phyloP scores from a whole-genome alignment of 2,113 vertebrate genomes.

The Xiphophorus couchianus region DNA sequence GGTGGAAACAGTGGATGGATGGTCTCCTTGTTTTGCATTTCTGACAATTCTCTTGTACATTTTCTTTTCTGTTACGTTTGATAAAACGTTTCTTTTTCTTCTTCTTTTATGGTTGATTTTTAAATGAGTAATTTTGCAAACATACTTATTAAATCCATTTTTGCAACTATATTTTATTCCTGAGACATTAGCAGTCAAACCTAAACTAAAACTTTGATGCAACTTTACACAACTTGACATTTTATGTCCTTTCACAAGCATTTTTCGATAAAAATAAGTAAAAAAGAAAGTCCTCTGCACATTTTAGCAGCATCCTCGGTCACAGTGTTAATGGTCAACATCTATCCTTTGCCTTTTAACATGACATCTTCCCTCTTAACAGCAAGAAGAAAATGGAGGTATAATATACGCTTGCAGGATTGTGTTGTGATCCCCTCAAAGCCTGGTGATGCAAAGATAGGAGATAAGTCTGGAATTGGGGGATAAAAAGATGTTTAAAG shows the following conservation, averaged over 20 bases:
- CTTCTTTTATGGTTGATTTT: not conserved
- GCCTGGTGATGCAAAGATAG: slow-evolving; percentile 65
- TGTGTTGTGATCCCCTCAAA: slow-evolving; percentile 62
- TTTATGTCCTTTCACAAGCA: not conserved
- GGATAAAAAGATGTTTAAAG: slow-evolving; percentile 63
- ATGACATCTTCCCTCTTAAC: slow-evolving; percentile 37
- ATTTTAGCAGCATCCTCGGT: not conserved
- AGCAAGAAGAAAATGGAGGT: slow-evolving; percentile 51
- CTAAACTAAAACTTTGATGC: not conserved
- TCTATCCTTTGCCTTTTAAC: slow-evolving; percentile 24
- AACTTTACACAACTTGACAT: not conserved
- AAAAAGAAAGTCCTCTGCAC: not conserved
- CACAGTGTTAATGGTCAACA: slow-evolving; percentile 20
- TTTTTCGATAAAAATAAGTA: not conserved
- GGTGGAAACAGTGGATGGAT: no score
- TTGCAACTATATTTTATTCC: no score
- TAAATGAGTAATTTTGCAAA: not conserved
- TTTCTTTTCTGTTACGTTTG: no score
- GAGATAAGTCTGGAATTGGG: slow-evolving; percentile 65
- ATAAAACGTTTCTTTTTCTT: not conserved
- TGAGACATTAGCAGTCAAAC: not conserved
- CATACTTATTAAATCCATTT: not conserved
- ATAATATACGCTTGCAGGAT: slow-evolving; percentile 59
- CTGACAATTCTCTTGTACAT: no score
- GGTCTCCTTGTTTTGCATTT: no score